Evolutionary conservation across 1,140 invertebrate species (phyloP).

Genomic region (Halictus rubicundus): DNA sequence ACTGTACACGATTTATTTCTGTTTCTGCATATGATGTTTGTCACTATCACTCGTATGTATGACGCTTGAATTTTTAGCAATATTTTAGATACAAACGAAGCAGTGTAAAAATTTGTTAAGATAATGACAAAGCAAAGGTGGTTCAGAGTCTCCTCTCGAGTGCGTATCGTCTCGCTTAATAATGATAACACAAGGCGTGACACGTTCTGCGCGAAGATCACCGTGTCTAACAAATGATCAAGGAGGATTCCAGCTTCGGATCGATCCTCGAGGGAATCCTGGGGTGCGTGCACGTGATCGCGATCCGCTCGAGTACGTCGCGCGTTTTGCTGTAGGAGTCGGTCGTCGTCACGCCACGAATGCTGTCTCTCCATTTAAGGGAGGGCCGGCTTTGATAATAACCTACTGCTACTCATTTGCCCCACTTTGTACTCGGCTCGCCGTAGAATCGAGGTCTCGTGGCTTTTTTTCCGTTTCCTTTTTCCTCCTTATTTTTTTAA

Average conservation of each 20-base stretch:
- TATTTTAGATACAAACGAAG: too few relatives aligned
- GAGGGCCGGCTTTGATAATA: conserved; percentile 65
- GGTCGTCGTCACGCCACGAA: conserved; percentile 53
- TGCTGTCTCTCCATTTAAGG: conserved; percentile 68
- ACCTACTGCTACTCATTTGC: conserved; percentile 61
- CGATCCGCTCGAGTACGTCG: conserved; percentile 24
- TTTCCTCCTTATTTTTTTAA: background rate
- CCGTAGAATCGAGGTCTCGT: conserved; percentile 51
- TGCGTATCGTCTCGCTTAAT: too few relatives aligned
- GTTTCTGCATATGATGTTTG: too few relatives aligned
- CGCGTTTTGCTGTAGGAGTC: background rate
- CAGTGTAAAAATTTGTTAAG: too few relatives aligned
- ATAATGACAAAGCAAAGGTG: too few relatives aligned
- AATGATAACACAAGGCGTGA: too few relatives aligned
- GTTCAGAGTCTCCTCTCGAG: too few relatives aligned
- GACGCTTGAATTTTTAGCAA: too few relatives aligned
- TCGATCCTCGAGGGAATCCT: background rate
- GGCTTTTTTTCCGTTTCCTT: conserved; percentile 44
- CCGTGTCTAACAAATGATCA: too few relatives aligned
- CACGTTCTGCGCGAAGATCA: too few relatives aligned
- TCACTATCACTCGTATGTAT: too few relatives aligned
- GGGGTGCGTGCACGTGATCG: conserved; percentile 1
- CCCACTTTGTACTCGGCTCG: conserved; percentile 49
- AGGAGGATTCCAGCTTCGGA: background rate
- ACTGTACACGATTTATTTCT: too few relatives aligned